phyloP scores from a whole-genome alignment of 2,888 invertebrate genomes.

The Muschampia plurimacula region DNA sequence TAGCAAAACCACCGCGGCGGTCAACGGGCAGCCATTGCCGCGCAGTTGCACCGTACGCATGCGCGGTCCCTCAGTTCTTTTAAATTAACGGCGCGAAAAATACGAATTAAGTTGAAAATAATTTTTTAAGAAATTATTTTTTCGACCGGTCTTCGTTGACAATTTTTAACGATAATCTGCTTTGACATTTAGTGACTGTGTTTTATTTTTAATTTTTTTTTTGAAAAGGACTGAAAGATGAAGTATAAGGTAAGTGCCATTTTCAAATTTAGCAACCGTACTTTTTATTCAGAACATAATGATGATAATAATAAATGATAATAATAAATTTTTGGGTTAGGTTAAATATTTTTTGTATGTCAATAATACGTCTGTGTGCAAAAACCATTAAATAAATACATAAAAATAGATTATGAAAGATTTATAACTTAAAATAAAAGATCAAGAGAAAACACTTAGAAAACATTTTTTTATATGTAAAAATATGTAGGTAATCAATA shows the following conservation, averaged over 20 bases:
- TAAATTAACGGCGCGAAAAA: slow-evolving; percentile 56
- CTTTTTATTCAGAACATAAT: background rate
- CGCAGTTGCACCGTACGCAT: slow-evolving; percentile 68
- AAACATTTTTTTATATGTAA: no score
- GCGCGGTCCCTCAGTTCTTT: slow-evolving; percentile 56
- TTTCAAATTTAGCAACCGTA: background rate
- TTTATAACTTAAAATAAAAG: no score
- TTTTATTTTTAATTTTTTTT: slow-evolving; percentile 46
- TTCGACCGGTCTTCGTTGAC: background rate
- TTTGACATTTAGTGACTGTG: slow-evolving; percentile 40
- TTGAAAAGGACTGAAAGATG: slow-evolving; percentile 55
- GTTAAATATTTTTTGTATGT: no score
- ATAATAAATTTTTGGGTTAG: no score
- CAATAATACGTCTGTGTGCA: no score
- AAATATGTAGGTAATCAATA: no score
- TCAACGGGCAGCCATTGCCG: slow-evolving; percentile 69
- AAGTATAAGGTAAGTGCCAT: slow-evolving; percentile 72
- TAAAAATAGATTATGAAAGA: no score
- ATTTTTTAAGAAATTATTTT: background rate
- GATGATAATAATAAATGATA: background rate
- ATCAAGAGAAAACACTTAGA: no score
- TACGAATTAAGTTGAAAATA: slow-evolving; percentile 17
- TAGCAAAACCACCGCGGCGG: slow-evolving; percentile 72
- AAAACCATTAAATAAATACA: no score
- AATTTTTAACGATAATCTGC: background rate